Evolutionary conservation across 1,140 invertebrate genomes (phyloP), one percentile per base, ranked within the genome.

Genomic region (Drosophila kurseongensis): DNA sequence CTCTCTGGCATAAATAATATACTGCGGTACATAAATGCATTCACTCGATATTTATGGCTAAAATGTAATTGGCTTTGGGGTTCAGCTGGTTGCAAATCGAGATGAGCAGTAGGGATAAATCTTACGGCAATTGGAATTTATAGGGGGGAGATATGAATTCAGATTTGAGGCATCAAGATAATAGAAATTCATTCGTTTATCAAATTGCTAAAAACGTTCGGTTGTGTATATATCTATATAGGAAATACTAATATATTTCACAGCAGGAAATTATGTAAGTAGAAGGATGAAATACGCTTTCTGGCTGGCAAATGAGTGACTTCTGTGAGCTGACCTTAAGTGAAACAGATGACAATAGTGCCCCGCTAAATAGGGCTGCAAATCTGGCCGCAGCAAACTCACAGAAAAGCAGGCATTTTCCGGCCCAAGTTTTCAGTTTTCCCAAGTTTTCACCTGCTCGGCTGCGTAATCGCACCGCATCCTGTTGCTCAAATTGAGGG

Each of bases 401-500:
- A 6, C 10, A 14, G 52, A 32, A 58, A 35, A 32, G 29, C 41
- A 32, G 41, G 6, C n/a, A 58, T 59, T 59, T 59, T 59, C 29
- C 27, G 18, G 29, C 18, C 45, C 12, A 36, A n/a, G n/a, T 27
- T 67, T 45, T 48, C 38, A 4, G 42, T 57, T 57, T 42, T 40
- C 10, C 55, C 0, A 16, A 52, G 47, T 52, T 66, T 66, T 54
- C 61, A 68, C 65, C 65, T 68, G 45, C 56, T 59, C 44, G 18
- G 14, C 35, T 55, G 51, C 27, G 40, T 44, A 63, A 63, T 44
- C 40, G 29, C 40, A 55, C 38, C 8, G 60, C 68, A 72, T 72
- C 68, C 68, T 72, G 68, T 72, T 69, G 66, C 44, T 35, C 66
- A 69, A 51, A 56, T 74, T 44, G 38, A 63, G 67, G 50, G 58